Evolutionary conservation across 2,797 vertebrate genomes (phyloP).

Genomic region (Pyrocephalus nanus): DNA sequence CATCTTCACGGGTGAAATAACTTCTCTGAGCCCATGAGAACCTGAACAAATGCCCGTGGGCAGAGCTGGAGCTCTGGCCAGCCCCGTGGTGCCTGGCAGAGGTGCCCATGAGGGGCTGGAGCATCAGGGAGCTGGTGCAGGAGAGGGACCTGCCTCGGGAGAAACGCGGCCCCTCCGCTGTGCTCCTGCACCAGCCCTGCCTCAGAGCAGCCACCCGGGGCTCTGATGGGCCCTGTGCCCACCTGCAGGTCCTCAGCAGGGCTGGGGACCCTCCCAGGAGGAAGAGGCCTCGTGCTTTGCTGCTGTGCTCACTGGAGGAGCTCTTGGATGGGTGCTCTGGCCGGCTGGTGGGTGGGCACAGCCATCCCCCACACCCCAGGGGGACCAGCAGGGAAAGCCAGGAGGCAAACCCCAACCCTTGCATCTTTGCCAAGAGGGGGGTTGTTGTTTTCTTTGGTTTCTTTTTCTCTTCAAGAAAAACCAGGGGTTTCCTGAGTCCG

Average conservation of each 20-base stretch:
- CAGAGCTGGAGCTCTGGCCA: fast-evolving
- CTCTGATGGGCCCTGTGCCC: fast-evolving
- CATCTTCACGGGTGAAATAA: not conserved
- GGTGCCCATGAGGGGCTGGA: fast-evolving
- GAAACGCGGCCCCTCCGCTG: fast-evolving
- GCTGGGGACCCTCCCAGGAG: not conserved
- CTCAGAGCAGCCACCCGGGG: not conserved
- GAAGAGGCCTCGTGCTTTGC: not conserved
- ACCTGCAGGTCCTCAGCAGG: not conserved
- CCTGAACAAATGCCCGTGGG: not conserved
- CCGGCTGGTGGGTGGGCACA: not conserved
- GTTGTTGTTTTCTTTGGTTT: constrained; percentile 27
- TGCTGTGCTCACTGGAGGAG: fast-evolving
- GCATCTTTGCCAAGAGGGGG: fast-evolving
- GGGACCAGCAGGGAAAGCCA: fast-evolving
- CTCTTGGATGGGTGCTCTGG: not conserved
- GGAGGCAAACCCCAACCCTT: not conserved
- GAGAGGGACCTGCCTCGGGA: fast-evolving
- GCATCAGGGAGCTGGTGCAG: not conserved
- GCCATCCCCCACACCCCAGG: not conserved
- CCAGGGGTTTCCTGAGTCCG: not conserved
- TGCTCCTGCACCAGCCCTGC: not conserved
- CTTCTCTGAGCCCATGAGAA: not conserved
- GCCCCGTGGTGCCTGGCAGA: not conserved
- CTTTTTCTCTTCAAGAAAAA: not conserved